phyloP scores from a whole-genome alignment of 2,113 vertebrate genomes.

The Aplodontia rufa region DNA sequence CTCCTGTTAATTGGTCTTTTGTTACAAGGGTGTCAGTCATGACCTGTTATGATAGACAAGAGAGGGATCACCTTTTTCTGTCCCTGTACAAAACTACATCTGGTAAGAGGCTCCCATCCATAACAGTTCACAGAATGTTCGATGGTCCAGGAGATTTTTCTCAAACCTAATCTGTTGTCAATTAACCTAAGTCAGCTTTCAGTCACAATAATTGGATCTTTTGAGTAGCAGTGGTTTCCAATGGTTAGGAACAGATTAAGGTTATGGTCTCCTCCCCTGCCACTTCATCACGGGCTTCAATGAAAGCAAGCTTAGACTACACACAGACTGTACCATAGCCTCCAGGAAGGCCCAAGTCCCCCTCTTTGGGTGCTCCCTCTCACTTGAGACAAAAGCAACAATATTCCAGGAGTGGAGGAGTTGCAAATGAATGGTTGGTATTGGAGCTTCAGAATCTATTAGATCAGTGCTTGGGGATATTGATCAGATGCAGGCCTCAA shows the following conservation, averaged over 20 bases:
- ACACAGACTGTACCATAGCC: neutral
- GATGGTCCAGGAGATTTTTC: neutral
- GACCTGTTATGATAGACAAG: neutral
- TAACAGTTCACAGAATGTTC: neutral
- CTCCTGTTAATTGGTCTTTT: neutral
- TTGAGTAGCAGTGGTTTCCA: neutral
- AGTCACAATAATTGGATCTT: neutral
- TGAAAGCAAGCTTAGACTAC: neutral
- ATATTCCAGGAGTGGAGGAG: neutral
- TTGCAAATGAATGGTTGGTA: neutral
- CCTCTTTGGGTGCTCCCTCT: neutral
- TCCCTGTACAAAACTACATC: too few species aligned
- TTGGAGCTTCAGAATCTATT: neutral
- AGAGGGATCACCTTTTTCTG: neutral
- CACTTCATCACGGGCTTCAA: neutral
- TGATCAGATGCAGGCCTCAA: neutral
- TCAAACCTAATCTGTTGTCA: neutral
- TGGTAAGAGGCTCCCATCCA: neutral
- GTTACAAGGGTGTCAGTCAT: neutral
- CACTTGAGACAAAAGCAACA: neutral
- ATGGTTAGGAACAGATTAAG: neutral
- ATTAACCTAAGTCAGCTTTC: neutral
- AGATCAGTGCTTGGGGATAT: too few species aligned
- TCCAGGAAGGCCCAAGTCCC: neutral
- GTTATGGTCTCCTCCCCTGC: neutral